Percentiles rank a stretch among this genome's conserved stretches.
phyloP scores from a whole-genome alignment of 2,113 vertebrate species.

The Oncorhynchus nerka region DNA sequence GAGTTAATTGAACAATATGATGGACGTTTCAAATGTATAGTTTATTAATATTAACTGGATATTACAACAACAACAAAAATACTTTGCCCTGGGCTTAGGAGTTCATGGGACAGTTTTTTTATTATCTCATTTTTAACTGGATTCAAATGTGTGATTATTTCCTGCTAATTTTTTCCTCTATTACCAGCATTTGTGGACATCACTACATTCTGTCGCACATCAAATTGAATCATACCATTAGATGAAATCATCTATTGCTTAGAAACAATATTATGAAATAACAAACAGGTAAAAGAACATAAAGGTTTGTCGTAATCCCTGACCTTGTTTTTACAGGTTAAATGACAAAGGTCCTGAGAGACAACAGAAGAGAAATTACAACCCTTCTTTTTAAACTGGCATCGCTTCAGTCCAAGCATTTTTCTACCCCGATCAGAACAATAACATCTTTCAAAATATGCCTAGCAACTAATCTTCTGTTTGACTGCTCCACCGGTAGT shows the following conservation, averaged over 20 bases:
- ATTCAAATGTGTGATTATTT: neutral
- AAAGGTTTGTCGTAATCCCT: neutral
- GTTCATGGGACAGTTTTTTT: neutral
- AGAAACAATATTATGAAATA: neutral
- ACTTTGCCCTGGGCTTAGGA: neutral
- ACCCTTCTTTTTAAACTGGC: neutral
- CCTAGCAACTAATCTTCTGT: conserved; percentile 6
- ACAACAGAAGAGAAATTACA: neutral
- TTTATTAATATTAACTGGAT: too few relatives aligned
- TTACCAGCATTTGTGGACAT: neutral
- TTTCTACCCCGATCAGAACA: neutral
- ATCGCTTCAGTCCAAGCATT: neutral
- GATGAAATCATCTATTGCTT: neutral
- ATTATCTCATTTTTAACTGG: neutral
- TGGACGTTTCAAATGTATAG: too few relatives aligned
- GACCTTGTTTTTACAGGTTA: neutral
- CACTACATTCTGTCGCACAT: neutral
- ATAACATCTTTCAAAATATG: neutral
- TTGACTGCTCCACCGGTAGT: conserved; percentile 14
- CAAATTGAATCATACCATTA: neutral
- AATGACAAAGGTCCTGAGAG: neutral
- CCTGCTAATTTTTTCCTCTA: neutral
- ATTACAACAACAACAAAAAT: neutral
- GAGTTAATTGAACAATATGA: too few relatives aligned
- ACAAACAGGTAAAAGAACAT: neutral